Evolutionary conservation across 2,797 vertebrate species (phyloP), one percentile per base, ranked within the genome.

Genomic region (Naso thynnoides): DNA sequence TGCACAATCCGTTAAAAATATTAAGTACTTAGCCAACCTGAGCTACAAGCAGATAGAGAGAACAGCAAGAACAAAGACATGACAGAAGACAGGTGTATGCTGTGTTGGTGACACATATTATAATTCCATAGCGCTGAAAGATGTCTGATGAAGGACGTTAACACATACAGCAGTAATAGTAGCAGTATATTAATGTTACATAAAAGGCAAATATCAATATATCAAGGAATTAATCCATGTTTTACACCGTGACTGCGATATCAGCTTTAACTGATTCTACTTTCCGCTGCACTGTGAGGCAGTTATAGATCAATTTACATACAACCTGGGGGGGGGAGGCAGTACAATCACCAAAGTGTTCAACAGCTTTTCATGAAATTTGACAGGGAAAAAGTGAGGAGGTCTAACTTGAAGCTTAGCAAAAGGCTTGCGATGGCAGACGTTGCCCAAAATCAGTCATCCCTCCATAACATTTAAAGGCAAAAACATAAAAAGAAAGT

Each of bases 1-100:
- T 95, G 95, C 93, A 91, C 94, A 94, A 95, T 96, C 95, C 92
- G 91, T 97, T 96, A 96, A 97, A 93, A 98, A 96, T 91, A 89
- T 87, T 84, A 83, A 90, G 89, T 88, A 88, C 78, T 91, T 85
- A 86, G 91, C 92, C 90, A 85, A 92, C 92, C 93, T 93, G 92
- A 94, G 93, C 92, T 91, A 94, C 91, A 92, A 92, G 92, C 91
- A 87, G 88, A 90, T 64, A 86, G 81, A 84, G 78, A 89, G 81
- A 86, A 88, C 79, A 89, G 89, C 79, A 67, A 88, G 78, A 86
- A 91, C 76, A 67, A 78, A 89, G 85, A 89, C 74, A 76, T 82
- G 85, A 89, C 74, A 87, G 68, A 76, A 78, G 86, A 86, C 82
- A 62, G 44, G 73, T 81, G 83, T 75, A 75, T 49, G 88, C 74